Base-by-base conservation (phyloP, 2,113 vertebrate genomes). In the Neotoma lepida region DNA sequence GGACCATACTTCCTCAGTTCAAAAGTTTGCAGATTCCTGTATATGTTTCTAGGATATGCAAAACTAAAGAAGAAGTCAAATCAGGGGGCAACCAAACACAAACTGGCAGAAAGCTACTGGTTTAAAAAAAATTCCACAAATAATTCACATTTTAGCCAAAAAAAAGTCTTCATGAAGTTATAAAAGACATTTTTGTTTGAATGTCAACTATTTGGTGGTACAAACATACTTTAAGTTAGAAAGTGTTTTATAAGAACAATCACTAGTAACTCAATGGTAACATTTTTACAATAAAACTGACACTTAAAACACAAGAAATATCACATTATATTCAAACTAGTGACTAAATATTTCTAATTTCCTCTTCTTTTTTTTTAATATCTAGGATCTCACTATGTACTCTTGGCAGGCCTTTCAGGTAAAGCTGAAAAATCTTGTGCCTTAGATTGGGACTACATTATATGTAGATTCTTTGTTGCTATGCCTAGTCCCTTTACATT, bases 1-100 rank as follows among this genome's bases (percentile, higher is more conserved):
- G 76, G 94, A 76, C 73, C 85, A 61, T 28, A 63, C 58, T 88
- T 80, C 71, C 35, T 90, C 86, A 81, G 64, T 56, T 91, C 17
- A 93, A 90, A 95, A 28, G 18, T 15, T 86, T 94, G 82, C 66
- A 84, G 77, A 93, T 22, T 85, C 85, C 68, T 20, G 44, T 86
- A 82, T 68, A 68, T 94, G 44, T 63, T 39, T 26, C 56, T 68
- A 49, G 12, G 9, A 28, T 2, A 24, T 73, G 71, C 20, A 24
- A 94, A 93, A 85, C 24, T 78, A 76, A 76, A 81, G 49, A 88
- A 49, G 44, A 91, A 85, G 56, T 68, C 20, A 94, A 90, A 87
- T 6, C 0, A 49, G 35, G 26, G 0, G 39, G 7, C 35, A 13
- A 73, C 54, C 12, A 78, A 94, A 49, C 9, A 86, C 46, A 85